Evolutionary conservation across 2,797 vertebrate species (phyloP).

Genomic region (Clarias platycephalus): DNA sequence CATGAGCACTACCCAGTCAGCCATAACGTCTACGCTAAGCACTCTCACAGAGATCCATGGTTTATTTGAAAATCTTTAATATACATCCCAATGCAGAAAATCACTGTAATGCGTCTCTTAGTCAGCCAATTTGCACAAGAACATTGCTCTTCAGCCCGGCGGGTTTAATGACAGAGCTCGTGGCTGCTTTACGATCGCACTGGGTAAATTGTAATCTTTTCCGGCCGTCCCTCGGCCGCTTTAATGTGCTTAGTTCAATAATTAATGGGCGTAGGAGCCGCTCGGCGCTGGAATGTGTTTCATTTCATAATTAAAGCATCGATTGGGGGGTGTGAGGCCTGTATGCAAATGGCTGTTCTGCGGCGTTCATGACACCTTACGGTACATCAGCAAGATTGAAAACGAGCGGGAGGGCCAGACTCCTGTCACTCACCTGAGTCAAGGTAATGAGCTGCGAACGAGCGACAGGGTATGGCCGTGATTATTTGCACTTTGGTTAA

Average conservation of each 20-base stretch:
- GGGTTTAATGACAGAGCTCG: slow-evolving; percentile 52
- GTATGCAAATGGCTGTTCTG: slow-evolving; percentile 18
- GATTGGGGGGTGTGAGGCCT: slow-evolving; percentile 18
- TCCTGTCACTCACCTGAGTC: slow-evolving; percentile 4
- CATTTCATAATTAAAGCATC: slow-evolving; percentile 50
- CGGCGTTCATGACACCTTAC: background rate
- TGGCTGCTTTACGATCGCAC: slow-evolving; percentile 18
- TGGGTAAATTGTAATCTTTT: slow-evolving; percentile 50
- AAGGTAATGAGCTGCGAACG: slow-evolving; percentile 29
- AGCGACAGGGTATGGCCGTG: background rate
- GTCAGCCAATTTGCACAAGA: slow-evolving; percentile 14
- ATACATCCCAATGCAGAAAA: slow-evolving; percentile 2
- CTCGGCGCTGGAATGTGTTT: slow-evolving; percentile 43
- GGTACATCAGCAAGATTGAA: slow-evolving; percentile 23
- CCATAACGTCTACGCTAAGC: background rate
- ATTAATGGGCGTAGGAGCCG: slow-evolving; percentile 40
- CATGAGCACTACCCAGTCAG: background rate
- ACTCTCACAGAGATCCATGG: background rate
- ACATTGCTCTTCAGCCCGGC: slow-evolving; percentile 33
- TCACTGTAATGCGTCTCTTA: slow-evolving; percentile 19
- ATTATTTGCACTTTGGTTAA: slow-evolving; percentile 24
- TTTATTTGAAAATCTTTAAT: background rate
- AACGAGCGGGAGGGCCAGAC: background rate
- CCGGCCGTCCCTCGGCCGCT: slow-evolving; percentile 27
- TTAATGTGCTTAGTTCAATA: slow-evolving; percentile 58